These are phyloP conservation scores for Phasianus colchicus DNA, from an alignment of 2,113 vertebrate species.

Conservation along the genomic window DNA sequence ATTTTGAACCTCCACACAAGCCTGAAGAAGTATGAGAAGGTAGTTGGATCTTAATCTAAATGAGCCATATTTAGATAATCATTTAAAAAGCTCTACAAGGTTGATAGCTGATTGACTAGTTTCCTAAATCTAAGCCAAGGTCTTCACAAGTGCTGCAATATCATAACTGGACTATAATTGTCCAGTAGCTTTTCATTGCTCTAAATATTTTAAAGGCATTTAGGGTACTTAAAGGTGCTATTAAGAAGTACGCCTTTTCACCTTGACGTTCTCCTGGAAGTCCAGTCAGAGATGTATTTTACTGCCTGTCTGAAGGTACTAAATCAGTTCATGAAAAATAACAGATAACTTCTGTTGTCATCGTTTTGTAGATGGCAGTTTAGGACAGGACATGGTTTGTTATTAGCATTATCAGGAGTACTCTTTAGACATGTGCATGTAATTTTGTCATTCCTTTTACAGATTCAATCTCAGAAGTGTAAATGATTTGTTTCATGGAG, in stretches of 20 bases:
- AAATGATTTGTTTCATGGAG: not conserved
- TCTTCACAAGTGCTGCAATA: not conserved
- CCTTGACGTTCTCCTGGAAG: not conserved
- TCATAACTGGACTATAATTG: not conserved
- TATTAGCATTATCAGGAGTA: not conserved
- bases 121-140: not conserved
- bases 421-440: not conserved
- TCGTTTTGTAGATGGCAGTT: not conserved
- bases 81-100: not conserved
- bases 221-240: not conserved
- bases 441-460: not conserved
- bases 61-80: not conserved
- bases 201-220: not conserved
- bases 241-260: not conserved
- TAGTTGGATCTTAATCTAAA: not conserved
- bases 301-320: not conserved
- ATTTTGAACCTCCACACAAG: not conserved
- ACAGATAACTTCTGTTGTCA: not conserved
- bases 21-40: not conserved
- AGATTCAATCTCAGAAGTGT: not conserved
- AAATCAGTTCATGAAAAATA: not conserved
- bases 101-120: not conserved
- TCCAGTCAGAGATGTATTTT: not conserved
- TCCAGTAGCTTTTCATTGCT: not conserved
- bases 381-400: not conserved